phyloP scores from a whole-genome alignment of 2,113 vertebrate species.

The Grus americana region DNA sequence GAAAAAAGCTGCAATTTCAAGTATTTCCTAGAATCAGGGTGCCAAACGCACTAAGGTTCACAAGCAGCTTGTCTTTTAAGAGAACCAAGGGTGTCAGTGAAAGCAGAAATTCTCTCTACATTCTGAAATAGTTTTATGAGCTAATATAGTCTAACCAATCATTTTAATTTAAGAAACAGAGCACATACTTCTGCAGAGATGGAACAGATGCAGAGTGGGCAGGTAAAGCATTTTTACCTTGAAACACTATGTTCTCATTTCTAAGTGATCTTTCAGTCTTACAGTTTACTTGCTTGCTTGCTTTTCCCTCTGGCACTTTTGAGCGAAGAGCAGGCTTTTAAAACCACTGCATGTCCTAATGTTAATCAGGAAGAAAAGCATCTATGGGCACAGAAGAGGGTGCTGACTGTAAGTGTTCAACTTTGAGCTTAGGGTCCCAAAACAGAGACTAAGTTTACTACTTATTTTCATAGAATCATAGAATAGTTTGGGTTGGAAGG shows the following conservation, averaged over 20 bases:
- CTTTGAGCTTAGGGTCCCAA: not conserved
- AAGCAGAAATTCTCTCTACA: not conserved
- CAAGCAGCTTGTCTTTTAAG: not conserved
- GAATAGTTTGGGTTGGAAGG: too few relatives aligned
- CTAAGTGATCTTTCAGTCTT: not conserved
- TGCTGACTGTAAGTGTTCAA: not conserved
- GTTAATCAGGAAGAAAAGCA: not conserved
- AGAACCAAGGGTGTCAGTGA: not conserved
- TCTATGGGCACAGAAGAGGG: not conserved
- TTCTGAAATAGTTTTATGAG: not conserved
- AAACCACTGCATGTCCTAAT: not conserved
- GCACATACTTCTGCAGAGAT: not conserved
- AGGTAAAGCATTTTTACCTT: not conserved
- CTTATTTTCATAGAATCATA: not conserved
- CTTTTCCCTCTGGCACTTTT: not conserved
- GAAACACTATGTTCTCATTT: not conserved
- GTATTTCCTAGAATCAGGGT: not conserved
- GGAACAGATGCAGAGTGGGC: not conserved
- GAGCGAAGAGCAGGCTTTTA: not conserved
- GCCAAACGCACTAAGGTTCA: not conserved
- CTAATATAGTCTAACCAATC: not conserved
- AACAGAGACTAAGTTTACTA: not conserved
- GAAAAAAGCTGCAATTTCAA: not conserved
- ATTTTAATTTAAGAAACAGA: not conserved
- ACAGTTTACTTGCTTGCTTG: not conserved